Evolutionary conservation across 2,113 vertebrate species (phyloP).

Genomic region (Aegotheles bennettii): DNA sequence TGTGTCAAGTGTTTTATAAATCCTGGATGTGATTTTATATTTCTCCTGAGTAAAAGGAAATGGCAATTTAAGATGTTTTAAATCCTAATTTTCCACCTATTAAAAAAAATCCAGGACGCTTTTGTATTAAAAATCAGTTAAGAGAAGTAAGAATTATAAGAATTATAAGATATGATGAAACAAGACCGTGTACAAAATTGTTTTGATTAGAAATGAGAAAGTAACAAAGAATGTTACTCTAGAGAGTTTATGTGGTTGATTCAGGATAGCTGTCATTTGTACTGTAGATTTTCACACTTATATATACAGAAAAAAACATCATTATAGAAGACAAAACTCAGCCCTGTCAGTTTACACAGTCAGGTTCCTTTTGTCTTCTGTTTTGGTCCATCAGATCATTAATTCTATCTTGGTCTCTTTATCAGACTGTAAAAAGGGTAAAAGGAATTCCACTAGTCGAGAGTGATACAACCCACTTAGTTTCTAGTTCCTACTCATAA

Average conservation of each 20-base stretch:
- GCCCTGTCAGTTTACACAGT: neutral
- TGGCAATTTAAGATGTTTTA: neutral
- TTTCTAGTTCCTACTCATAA: neutral
- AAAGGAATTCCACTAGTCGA: neutral
- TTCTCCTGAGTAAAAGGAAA: neutral
- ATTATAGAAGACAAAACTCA: neutral
- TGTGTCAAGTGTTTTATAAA: neutral
- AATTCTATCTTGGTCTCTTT: neutral
- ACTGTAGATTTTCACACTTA: neutral
- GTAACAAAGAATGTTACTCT: neutral
- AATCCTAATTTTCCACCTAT: neutral
- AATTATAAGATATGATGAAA: neutral
- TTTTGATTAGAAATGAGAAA: neutral
- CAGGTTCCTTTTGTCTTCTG: neutral
- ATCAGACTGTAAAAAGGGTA: neutral
- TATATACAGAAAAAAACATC: neutral
- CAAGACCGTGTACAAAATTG: neutral
- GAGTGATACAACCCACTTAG: neutral
- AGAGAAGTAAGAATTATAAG: too few relatives aligned
- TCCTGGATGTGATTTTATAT: neutral
- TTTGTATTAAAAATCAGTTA: neutral
- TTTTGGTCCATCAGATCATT: neutral
- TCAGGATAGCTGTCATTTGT: neutral
- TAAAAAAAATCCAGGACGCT: neutral
- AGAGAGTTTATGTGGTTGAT: neutral